Evolutionary conservation across 2,113 vertebrate species (phyloP).

Genomic region (Neolamprologus variostigma): DNA sequence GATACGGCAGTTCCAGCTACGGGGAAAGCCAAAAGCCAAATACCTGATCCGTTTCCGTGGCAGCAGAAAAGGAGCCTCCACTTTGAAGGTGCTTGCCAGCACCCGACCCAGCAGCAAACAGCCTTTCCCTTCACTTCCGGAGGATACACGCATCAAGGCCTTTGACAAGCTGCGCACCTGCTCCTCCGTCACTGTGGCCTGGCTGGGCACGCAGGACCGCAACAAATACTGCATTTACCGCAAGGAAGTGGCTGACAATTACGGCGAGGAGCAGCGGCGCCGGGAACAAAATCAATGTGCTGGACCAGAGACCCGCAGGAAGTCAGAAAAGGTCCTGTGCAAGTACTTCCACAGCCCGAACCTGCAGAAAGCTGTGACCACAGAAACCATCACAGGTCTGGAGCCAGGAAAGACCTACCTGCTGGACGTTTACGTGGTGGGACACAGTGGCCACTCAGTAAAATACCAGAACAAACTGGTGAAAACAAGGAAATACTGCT

Average conservation of each 20-base stretch:
- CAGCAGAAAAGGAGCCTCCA: constrained; percentile 84
- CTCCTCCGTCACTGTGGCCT: constrained; percentile 87
- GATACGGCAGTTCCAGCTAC: constrained; percentile 86
- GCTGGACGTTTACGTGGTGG: constrained; percentile 94
- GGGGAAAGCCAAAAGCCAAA: constrained; percentile 93
- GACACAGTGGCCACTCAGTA: constrained; percentile 89
- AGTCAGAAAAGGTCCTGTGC: constrained; percentile 94
- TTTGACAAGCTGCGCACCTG: constrained; percentile 97
- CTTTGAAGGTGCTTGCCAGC: constrained; percentile 86
- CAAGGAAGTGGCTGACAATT: constrained; percentile 82
- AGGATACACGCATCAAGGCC: constrained; percentile 92
- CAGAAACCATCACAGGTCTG: constrained; percentile 88
- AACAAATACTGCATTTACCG: constrained; percentile 97
- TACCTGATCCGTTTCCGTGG: constrained; percentile 89
- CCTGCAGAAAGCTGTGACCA: constrained; percentile 93
- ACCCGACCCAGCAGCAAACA: constrained; percentile 87
- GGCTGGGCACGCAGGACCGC: constrained; percentile 94
- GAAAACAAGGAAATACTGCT: constrained; percentile 96
- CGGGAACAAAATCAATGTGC: constrained; percentile 92
- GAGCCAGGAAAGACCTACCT: constrained; percentile 90
- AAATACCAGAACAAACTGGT: constrained; percentile 98
- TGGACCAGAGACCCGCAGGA: constrained; percentile 87
- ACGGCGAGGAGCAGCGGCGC: constrained; percentile 82
- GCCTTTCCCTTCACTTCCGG: constrained; percentile 87
- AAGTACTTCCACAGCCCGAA: constrained; percentile 97